Evolutionary conservation across 2,797 vertebrate species (phyloP), one percentile per base, ranked within the genome.

Genomic region (Threskiornis aethiopicus): DNA sequence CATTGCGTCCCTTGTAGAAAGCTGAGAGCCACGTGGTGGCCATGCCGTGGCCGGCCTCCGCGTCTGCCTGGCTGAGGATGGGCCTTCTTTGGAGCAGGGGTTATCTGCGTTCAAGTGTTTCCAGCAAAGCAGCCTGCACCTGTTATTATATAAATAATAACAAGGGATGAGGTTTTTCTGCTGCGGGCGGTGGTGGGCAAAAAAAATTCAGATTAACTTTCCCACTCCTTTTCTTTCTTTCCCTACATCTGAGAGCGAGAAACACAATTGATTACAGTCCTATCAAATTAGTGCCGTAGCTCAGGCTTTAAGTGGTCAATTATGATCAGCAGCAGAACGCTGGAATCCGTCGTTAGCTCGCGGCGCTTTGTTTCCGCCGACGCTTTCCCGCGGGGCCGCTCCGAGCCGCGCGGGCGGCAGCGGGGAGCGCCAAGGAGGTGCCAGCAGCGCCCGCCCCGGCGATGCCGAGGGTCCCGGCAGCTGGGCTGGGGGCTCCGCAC

Each of bases 251-350:
- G 33, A 10, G 69, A 61, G 71, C 3, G 66, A 86, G 95, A 90
- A 96, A 78, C 52, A 46, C 41, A 84, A 71, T 65, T 95, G 97
- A 97, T 97, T 96, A 59, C 84, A 95, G 96, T 42, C 59, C 88
- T 91, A 54, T 80, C 69, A 87, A 93, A 97, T 97, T 93, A 97
- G 97, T 69, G 22, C 89, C 51, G 61, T 18, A 86, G 93, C 65
- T 46, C 66, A 85, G 89, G 84, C 94, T 92, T 80, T 87, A 93
- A 91, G 96, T 80, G 95, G 97, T 90, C 97, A 87, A 84, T 98
- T 95, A 88, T 14, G 97, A 95, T 92, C 94, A 90, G 35, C 88
- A 46, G 84, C 21, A 19, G 89, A 94, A 73, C 5, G 59, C 93
- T 71, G 84, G 82, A 89, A 93, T 84, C 22, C 11, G 89, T 78